Conservation (phyloP, 2,797 vertebrate species). For the Enteromius thamalakanensis region DNA sequence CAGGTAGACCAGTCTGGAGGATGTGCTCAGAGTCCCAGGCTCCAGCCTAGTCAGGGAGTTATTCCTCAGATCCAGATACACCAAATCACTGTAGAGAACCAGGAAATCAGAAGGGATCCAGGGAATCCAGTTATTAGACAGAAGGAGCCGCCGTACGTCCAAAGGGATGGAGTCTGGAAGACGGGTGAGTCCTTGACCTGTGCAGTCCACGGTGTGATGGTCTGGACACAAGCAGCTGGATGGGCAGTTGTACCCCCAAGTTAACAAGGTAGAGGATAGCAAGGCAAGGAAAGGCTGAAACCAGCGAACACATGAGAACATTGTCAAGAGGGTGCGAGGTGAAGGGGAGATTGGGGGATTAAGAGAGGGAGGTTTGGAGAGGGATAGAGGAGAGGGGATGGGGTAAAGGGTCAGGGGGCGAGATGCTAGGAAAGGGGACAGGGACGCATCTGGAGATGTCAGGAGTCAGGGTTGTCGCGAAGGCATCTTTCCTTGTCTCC, state of each 20-base stretch:
- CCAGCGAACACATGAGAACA: slow-evolving; percentile 84
- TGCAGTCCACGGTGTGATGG: slow-evolving; percentile 91
- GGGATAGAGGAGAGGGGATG: slow-evolving; percentile 59
- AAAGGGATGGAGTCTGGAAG: slow-evolving; percentile 87
- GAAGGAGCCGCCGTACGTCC: slow-evolving; percentile 87
- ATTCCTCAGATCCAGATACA: slow-evolving; percentile 91
- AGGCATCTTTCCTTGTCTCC: slow-evolving; percentile 62
- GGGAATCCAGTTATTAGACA: slow-evolving; percentile 89
- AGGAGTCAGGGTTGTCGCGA: slow-evolving; percentile 65
- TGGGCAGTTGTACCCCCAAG: slow-evolving; percentile 80
- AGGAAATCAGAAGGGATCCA: slow-evolving; percentile 89
- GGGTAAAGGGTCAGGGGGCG: slow-evolving; percentile 40
- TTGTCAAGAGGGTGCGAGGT: slow-evolving; percentile 74
- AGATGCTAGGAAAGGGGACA: slow-evolving; percentile 58
- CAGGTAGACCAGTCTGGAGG: slow-evolving; percentile 86
- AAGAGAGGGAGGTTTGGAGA: slow-evolving; percentile 59
- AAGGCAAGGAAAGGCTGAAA: slow-evolving; percentile 80
- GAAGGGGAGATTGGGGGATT: slow-evolving; percentile 68
- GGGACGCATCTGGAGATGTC: slow-evolving; percentile 66
- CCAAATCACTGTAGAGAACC: slow-evolving; percentile 89
- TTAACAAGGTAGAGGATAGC: slow-evolving; percentile 74
- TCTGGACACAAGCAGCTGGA: slow-evolving; percentile 87
- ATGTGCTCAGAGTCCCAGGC: slow-evolving; percentile 86
- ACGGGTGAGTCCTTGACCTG: slow-evolving; percentile 82
- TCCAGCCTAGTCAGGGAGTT: slow-evolving; percentile 86